Percentiles rank a stretch among this genome's conserved stretches.
Conservation (phyloP, 1,140 invertebrate genomes). For the Onthophagus taurus region DNA sequence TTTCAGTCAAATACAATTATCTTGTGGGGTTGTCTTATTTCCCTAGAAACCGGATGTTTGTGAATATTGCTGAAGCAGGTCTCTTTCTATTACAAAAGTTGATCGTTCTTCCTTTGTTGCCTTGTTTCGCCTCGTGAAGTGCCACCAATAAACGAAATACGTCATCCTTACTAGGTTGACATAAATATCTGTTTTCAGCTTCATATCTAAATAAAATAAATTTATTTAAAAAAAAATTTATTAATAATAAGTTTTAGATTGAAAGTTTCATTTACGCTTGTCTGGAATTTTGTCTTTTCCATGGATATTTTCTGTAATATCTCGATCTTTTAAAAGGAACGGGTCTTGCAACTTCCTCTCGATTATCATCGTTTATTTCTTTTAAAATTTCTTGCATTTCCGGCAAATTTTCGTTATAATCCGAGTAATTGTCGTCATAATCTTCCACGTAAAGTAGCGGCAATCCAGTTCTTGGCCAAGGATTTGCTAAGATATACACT, state of each 20-base stretch:
- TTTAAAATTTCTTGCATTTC: constrained; percentile 14
- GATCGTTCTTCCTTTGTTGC: constrained; percentile 43
- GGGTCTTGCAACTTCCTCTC: constrained; percentile 4
- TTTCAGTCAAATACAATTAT: too few relatives aligned
- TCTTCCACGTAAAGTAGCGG: constrained; percentile 42
- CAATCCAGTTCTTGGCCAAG: constrained; percentile 28
- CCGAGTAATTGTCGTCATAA: constrained; percentile 16
- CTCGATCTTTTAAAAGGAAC: constrained; percentile 41
- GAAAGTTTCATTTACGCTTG: constrained; percentile 23
- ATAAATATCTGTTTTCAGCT: constrained; percentile 46
- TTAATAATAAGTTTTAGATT: too few relatives aligned
- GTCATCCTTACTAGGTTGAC: constrained; percentile 48
- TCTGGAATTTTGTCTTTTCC: constrained; percentile 47
- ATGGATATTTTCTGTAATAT: constrained; percentile 50
- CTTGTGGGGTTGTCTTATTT: too few relatives aligned
- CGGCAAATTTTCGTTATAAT: constrained; percentile 15
- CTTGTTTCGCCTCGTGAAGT: constrained; percentile 47
- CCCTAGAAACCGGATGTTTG: constrained; percentile 54
- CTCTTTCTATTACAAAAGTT: constrained; percentile 52
- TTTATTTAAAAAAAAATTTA: constrained; percentile 5
- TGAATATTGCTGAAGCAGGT: constrained; percentile 47
- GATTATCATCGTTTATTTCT: constrained; percentile 8
- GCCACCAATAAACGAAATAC: constrained; percentile 48
- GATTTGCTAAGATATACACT: constrained; percentile 23
- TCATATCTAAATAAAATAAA: constrained; percentile 39